Evolutionary conservation across 2,888 invertebrate genomes (phyloP), one percentile per base, ranked within the genome.

Genomic region (Dasysyrphus albostriatus): DNA sequence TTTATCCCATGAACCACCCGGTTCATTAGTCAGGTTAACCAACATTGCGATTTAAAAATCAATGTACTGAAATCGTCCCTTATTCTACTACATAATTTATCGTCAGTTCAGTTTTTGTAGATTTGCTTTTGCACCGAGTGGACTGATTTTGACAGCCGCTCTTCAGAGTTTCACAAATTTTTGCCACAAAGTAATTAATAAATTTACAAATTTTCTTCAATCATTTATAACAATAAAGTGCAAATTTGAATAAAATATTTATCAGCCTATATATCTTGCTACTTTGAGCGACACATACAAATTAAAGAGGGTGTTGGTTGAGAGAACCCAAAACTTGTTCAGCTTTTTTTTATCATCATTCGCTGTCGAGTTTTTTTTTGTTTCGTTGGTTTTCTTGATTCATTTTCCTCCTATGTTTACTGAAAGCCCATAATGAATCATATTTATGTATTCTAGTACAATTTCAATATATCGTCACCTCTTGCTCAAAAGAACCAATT

Each of bases 131-230:
- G 69, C 58, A 59, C 34, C 54, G 81, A 76, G 82, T 84, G 75
- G 82, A 83, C 54, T 88, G 88, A 83, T 80, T 85, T 88, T 88
- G 88, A 88, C 88, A 88, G 88, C 82, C 85, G 88, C 84, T 79
- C 56, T 67, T 79, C 63, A 56, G 16, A 83, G 70, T 49, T 80
- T 75, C n/a, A 67, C 70, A 63, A 65, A 69, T 72, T 77, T 80
- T 76, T 73, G 47, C 51, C 54, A 77, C 29, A 77, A 69, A 74
- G 84, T 84, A 87, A 87, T 84, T 84, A 87, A 87, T 54, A 34
- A 82, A 78, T 65, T 70, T 54, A 44, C 19, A 69, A 49, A 59
- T 69, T 37, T 63, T 10, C 9, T 59, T 34, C 39, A 59, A 58
- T 47, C 34, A 39, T 56, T 56, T 42, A 58, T 16, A 16, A 2